A percentile compares a stretch with the other conserved stretches of the same genome.
phyloP scores from a whole-genome alignment of 2,113 vertebrate genomes.

The Mirounga angustirostris region DNA sequence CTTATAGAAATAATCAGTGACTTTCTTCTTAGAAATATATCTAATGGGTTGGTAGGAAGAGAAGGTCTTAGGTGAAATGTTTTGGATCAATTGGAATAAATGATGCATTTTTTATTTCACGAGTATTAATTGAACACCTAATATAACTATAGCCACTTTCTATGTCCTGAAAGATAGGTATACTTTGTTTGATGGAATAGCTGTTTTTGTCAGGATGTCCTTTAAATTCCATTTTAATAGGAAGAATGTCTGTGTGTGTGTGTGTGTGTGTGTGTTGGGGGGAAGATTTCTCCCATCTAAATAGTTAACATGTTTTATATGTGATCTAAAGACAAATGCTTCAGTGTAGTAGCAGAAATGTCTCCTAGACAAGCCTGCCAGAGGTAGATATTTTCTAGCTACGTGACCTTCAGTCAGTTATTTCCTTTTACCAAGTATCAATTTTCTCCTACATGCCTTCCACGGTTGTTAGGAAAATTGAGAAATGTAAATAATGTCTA shows the following conservation, averaged over 20 bases:
- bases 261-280: not conserved
- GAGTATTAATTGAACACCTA: not conserved
- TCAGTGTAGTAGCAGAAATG: not conserved
- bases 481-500: conserved; percentile 34
- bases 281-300: not conserved
- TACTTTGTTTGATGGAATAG: not conserved
- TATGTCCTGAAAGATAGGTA: not conserved
- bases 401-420: not conserved
- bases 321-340: not conserved
- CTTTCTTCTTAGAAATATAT: not conserved
- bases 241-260: not conserved
- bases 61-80: not conserved
- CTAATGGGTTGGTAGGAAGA: not conserved
- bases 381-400: conserved; percentile 2
- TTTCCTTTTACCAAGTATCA: not conserved
- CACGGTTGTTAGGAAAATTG: not conserved
- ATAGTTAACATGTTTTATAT: not conserved
- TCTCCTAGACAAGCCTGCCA: not conserved
- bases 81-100: not conserved
- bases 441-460: conserved; percentile 21
- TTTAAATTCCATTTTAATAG: not conserved
- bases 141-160: not conserved
- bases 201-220: not conserved
- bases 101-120: not conserved
- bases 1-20: not conserved